Base-by-base conservation (phyloP, 35 echinoderm and acorn worm species). In the Holothuria glaberrima region DNA sequence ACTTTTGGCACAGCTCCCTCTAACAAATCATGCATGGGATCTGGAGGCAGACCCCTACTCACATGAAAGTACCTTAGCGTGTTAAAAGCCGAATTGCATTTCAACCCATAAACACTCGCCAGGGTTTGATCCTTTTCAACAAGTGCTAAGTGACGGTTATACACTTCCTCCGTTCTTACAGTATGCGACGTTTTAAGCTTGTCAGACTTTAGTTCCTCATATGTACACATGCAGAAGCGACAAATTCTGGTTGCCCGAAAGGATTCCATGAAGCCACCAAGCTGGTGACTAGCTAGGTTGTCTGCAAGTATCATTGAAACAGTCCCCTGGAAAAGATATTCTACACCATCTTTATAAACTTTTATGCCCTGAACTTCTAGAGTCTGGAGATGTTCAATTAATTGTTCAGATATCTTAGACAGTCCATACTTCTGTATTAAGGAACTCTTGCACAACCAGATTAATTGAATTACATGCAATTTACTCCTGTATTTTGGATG, bases 1-100 rank as follows among this genome's bases (percentile, higher is more conserved):
- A 84, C 80, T 54, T 52, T 36, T 45, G 80, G 80, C 17, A 84
- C 6, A 7, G 48, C 54, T 22, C 80, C 80, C 29, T 83, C 79
- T 48, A 84, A 84, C 38, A 84, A 29, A 29, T 84, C 80, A 84
- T 84, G 80, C 80, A 84, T 84, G 5, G 46, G 80, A 57, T 84
- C 80, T 58, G 80, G 50, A 13, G 80, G 80, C 48, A 84, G 28
- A 61, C 48, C 38, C 50, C 56, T 84, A 54, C 36, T 84, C 13
- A 84, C 56, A 30, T 84, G 38, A n/a, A 60, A 84, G 56, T n/a
- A 57, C n/a, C 48, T 26, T n/a, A 84, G 54, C 38, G 62, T 57
- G 29, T 57, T 84, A 57, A 84, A 59, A 13, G 4, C 7, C 16
- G 38, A 84, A 36, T 45, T 45, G 66, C 50, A 19, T 13, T 58